A percentile compares a stretch with the other conserved stretches of the same genome.
phyloP scores from a whole-genome alignment of 2,888 invertebrate genomes.

The Caenorhabditis parvicauda region DNA sequence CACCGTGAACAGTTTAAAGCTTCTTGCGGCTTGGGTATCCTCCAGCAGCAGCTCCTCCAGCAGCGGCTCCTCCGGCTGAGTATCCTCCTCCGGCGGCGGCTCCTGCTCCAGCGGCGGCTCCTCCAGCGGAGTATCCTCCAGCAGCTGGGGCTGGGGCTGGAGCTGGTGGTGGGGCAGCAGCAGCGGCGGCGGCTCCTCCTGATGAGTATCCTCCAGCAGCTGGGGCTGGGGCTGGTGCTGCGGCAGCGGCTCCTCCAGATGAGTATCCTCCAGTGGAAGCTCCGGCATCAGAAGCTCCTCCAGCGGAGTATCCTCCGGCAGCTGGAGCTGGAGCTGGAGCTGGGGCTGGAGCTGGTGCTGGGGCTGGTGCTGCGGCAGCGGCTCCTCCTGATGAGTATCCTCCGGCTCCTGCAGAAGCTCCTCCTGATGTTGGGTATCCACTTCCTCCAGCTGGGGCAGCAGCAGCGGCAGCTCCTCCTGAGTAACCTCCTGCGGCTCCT shows the following conservation, averaged over 20 bases:
- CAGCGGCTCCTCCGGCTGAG: slow-evolving; percentile 11
- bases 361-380: slow-evolving; percentile 4
- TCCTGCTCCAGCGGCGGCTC: neutral
- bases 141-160: slow-evolving; percentile 4
- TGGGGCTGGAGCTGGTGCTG: slow-evolving; percentile 7
- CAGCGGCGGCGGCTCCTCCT: slow-evolving; percentile 5
- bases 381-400: slow-evolving; percentile 16
- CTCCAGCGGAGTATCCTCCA: slow-evolving; percentile 9
- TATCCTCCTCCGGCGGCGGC: slow-evolving; percentile 13
- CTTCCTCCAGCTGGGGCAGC: slow-evolving; percentile 1
- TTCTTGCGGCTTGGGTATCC: no score
- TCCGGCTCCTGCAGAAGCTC: slow-evolving; percentile 3
- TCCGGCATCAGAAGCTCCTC: slow-evolving; percentile 6
- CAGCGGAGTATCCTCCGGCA: slow-evolving; percentile 11
- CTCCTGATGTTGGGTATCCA: slow-evolving; percentile 1
- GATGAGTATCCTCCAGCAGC: slow-evolving; percentile 5
- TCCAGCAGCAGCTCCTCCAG: neutral
- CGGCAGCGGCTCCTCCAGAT: slow-evolving; percentile 6
- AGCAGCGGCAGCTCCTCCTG: neutral
- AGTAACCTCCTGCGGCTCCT: slow-evolving; percentile 2
- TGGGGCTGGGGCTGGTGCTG: slow-evolving; percentile 2
- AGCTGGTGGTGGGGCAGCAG: slow-evolving; percentile 1
- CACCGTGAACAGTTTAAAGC: no score
- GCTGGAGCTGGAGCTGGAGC: slow-evolving; percentile 8
- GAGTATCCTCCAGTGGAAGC: no score